Base-by-base conservation (phyloP, 2,797 vertebrate genomes). In the Garrulus glandarius region DNA sequence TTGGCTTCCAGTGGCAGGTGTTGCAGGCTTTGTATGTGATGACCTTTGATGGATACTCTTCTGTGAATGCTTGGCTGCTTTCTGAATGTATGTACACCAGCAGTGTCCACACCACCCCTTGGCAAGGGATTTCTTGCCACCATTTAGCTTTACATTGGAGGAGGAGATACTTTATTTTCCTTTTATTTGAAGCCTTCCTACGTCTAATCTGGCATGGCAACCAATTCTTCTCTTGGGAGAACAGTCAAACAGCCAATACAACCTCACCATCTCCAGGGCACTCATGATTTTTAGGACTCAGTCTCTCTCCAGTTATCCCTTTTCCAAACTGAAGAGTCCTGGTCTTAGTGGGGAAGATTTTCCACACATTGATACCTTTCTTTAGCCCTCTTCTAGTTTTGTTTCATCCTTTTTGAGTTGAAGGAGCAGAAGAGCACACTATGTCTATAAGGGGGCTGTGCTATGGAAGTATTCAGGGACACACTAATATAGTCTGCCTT, bases 71-170 rank as follows among this genome's bases (percentile, higher is more conserved):
- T 53, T 29, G 22, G 10, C 37, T 76, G 39, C 18, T 92, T 92
- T 92, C 22, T n/a, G 3, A 78, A 37, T 44, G 6, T 0, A 1
- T 9, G 6, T 11, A 27, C 7, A 15, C 13, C 29, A 57, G 11
- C 22, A 49, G 9, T 9, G 67, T 13, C 32, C 32, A 29, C 41
- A 64, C 5, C 14, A 41, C 2, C 8, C 44, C 26, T 37, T 43
- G 37, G 27, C 16, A 85, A 78, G 13, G 12, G 12, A 43, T 44
- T 86, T 67, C 39, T 91, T 72, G 30, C 43, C 61, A 59, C 22
- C 12, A 27, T 77, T 83, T 59, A 74, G 49, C 37, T 55, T 52
- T 36, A n/a, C 13, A 14, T 2, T 81, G 43, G 15, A 36, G 26
- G 32, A 93, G 23, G 37, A 86, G 5, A 39, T 53, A 29, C 23